A percentile compares a stretch with the other conserved stretches of the same genome.
Evolutionary conservation across 2,113 vertebrate species (phyloP).

Genomic region (Gymnogyps californianus): DNA sequence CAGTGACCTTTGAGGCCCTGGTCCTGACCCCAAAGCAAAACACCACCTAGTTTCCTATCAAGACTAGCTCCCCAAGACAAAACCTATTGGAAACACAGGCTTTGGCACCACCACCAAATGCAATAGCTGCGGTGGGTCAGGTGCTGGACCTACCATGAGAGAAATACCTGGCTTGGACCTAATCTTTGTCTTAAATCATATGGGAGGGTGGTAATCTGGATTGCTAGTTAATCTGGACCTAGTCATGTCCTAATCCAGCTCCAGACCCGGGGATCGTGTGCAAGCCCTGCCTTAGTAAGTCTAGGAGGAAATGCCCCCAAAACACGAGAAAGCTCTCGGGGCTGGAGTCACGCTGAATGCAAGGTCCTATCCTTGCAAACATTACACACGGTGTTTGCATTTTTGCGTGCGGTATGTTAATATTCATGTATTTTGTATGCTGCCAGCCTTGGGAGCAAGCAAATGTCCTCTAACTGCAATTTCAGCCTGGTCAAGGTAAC

Average conservation of each 20-base stretch:
- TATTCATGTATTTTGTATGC: slow-evolving; percentile 59
- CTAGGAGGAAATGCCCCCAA: background rate
- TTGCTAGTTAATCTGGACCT: background rate
- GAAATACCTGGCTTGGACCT: background rate
- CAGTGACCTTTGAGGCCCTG: background rate
- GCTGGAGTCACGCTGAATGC: background rate
- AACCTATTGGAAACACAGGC: background rate
- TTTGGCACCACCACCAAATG: background rate
- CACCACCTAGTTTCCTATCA: background rate
- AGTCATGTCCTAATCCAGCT: background rate
- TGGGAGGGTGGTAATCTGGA: background rate
- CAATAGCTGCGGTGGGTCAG: background rate
- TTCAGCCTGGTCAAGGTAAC: slow-evolving; percentile 76
- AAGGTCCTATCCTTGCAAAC: background rate
- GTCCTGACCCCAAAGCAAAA: background rate
- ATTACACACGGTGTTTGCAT: background rate
- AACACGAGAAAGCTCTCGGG: accelerated
- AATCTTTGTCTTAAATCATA: background rate
- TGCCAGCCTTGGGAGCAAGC: slow-evolving; percentile 16
- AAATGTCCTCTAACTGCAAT: slow-evolving; percentile 69
- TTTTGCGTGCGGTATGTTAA: background rate
- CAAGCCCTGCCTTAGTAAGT: background rate
- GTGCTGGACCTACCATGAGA: background rate
- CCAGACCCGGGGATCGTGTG: background rate
- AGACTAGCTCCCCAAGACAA: background rate